A percentile compares a stretch with the other conserved stretches of the same genome.
Conservation (phyloP, 2,888 invertebrate genomes). For the Andrena fulva region DNA sequence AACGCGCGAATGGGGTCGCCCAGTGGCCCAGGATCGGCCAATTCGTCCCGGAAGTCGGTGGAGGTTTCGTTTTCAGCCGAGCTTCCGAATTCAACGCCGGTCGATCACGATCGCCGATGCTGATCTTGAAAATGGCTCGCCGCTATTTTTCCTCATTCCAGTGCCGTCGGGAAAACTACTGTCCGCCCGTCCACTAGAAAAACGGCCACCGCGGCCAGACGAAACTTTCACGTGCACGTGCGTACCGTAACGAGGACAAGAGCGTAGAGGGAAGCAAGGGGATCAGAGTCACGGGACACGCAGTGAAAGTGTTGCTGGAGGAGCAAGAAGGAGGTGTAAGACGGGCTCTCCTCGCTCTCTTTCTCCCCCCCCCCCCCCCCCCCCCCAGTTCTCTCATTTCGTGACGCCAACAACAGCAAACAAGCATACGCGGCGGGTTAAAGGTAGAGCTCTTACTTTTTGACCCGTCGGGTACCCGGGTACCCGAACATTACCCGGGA, state of each 20-base stretch:
- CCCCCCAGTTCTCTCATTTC: too few relatives aligned
- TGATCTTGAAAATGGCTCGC: slow-evolving; percentile 65
- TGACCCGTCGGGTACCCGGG: too few relatives aligned
- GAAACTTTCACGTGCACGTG: slow-evolving; percentile 37
- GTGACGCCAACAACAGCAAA: slow-evolving; percentile 30
- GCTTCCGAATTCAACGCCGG: slow-evolving; percentile 35
- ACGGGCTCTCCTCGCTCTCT: slow-evolving; percentile 62
- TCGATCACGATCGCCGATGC: slow-evolving; percentile 36
- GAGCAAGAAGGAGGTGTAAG: slow-evolving; percentile 62
- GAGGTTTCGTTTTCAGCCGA: neutral
- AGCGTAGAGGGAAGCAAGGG: slow-evolving; percentile 52
- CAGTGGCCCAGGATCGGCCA: neutral
- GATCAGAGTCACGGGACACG: slow-evolving; percentile 76
- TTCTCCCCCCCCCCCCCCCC: neutral
- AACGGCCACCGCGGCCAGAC: neutral
- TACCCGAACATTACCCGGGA: too few relatives aligned
- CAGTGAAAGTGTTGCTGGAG: slow-evolving; percentile 78
- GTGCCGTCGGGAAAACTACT: slow-evolving; percentile 11
- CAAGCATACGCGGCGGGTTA: neutral
- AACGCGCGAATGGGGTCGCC: neutral
- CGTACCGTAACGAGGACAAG: slow-evolving; percentile 58
- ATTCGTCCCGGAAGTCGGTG: slow-evolving; percentile 12
- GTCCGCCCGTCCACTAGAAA: neutral
- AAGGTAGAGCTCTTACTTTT: too few relatives aligned
- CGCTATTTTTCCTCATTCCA: slow-evolving; percentile 69